Percentiles rank a stretch among this genome's conserved stretches.
Evolutionary conservation across 2,797 vertebrate species (phyloP).

Genomic region (Nyctibius grandis): DNA sequence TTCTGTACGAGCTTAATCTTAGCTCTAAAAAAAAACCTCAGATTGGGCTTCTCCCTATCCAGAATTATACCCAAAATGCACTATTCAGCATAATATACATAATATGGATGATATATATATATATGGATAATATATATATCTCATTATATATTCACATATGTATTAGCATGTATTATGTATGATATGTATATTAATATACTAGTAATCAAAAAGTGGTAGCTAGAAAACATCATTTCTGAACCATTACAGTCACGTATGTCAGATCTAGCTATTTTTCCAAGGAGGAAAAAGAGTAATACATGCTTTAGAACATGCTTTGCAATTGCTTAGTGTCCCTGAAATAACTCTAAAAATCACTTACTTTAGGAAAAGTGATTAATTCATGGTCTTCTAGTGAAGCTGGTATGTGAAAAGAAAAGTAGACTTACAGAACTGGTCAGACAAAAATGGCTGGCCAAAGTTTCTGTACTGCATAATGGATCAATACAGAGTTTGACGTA

Average conservation of each 20-base stretch:
- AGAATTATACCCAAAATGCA: neutral
- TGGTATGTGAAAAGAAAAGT: neutral
- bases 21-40: neutral
- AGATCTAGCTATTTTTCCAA: neutral
- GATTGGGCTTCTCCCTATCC: neutral
- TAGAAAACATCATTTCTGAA: neutral
- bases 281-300: neutral
- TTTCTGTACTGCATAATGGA: neutral
- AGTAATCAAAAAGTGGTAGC: neutral
- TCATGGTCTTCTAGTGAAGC: neutral
- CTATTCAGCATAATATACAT: neutral
- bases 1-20: neutral
- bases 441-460: neutral
- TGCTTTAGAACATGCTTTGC: neutral
- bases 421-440: neutral
- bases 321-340: neutral
- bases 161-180: neutral
- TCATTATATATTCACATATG: neutral
- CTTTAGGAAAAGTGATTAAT: neutral
- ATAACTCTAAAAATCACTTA: neutral
- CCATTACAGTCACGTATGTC: rapidly evolving
- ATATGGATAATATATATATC: too few relatives aligned
- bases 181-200: neutral
- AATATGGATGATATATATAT: too few relatives aligned
- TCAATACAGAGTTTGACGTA: neutral